Evolutionary conservation across 2,113 vertebrate genomes (phyloP).

Genomic region (Bucco capensis): DNA sequence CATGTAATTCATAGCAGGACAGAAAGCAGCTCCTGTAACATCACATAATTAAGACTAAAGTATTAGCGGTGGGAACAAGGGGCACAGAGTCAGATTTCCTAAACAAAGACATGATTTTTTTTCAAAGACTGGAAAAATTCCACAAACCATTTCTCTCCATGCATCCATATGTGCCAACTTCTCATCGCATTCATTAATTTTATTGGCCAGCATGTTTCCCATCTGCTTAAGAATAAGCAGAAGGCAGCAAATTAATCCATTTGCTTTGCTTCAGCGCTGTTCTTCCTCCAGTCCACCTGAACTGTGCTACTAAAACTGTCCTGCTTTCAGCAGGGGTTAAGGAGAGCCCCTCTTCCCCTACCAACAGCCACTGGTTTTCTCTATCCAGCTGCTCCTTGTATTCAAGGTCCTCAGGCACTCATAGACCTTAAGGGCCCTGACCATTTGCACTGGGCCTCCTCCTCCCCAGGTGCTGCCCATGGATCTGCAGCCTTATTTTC

Average conservation of each 20-base stretch:
- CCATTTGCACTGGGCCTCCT: background rate
- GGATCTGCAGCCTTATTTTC: accelerated
- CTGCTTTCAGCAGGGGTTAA: background rate
- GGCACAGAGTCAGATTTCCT: conserved; percentile 38
- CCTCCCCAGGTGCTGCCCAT: accelerated
- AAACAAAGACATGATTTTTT: conserved; percentile 57
- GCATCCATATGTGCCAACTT: conserved; percentile 15
- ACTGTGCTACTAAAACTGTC: background rate
- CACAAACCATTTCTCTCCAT: conserved; percentile 28
- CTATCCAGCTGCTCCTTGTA: background rate
- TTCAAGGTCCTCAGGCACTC: background rate
- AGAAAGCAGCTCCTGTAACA: conserved; percentile 46
- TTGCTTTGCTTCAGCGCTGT: background rate
- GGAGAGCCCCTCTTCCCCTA: background rate
- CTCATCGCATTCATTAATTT: conserved; percentile 15
- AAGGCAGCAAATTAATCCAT: background rate
- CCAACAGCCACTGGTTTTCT: accelerated
- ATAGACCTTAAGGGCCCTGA: background rate
- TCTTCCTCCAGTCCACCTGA: background rate
- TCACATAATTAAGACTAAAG: conserved; percentile 60
- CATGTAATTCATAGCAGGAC: conserved; percentile 49
- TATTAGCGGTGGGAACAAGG: conserved; percentile 32
- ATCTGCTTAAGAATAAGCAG: conserved; percentile 22
- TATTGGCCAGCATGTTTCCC: conserved; percentile 9
- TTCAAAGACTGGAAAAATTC: conserved; percentile 31